Conservation (phyloP, 2,797 vertebrate species). For the Clarias laeviceps region DNA sequence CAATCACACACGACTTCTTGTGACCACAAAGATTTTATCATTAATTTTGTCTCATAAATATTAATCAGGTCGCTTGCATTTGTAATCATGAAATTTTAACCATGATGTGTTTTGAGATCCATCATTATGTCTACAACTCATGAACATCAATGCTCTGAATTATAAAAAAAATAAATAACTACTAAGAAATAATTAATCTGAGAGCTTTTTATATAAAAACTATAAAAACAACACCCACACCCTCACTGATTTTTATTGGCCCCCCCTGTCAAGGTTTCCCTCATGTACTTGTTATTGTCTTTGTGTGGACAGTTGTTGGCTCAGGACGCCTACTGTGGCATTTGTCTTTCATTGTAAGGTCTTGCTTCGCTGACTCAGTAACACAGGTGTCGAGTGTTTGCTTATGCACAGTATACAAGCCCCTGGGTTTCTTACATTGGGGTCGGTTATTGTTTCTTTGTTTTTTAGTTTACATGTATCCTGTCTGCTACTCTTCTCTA, state of each 20-base stretch:
- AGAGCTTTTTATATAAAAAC: neutral
- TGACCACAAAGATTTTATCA: constrained; percentile 64
- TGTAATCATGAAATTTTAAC: constrained; percentile 65
- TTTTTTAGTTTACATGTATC: no score
- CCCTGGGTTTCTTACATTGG: no score
- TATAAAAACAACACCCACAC: no score
- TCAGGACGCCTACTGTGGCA: no score
- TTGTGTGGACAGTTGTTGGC: no score
- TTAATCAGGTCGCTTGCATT: constrained; percentile 61
- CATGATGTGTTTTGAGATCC: constrained; percentile 53
- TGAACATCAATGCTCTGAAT: constrained; percentile 38
- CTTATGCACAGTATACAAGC: no score
- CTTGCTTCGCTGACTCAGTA: no score
- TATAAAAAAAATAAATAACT: constrained; percentile 34
- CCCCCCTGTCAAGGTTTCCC: neutral
- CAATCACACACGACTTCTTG: constrained; percentile 66
- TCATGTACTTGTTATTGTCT: no score
- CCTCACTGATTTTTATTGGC: neutral
- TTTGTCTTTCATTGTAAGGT: no score
- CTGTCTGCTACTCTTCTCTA: no score
- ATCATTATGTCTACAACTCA: constrained; percentile 19
- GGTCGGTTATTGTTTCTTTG: no score
- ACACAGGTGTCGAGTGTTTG: no score
- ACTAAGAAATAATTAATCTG: neutral
- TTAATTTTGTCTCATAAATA: constrained; percentile 65